phyloP scores from a whole-genome alignment of 2,888 invertebrate species.

The Noctuana brunneofusca region DNA sequence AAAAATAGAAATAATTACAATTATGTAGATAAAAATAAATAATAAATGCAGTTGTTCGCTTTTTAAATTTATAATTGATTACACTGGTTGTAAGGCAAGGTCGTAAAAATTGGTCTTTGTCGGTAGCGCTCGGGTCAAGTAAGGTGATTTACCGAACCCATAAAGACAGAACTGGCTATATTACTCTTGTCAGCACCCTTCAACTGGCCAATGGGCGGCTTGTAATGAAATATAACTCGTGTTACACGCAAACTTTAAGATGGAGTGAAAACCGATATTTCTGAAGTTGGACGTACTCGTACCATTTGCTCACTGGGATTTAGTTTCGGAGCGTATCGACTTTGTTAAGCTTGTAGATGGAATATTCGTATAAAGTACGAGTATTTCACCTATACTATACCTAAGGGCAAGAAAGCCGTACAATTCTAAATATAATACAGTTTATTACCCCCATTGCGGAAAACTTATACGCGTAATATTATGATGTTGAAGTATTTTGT shows the following conservation, averaged over 20 bases:
- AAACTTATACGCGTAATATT: not conserved
- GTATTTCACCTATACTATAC: not conserved
- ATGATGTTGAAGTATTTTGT: not conserved
- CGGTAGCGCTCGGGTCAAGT: constrained; percentile 73
- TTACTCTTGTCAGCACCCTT: constrained; percentile 70
- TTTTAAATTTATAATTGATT: not conserved
- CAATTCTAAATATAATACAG: not conserved
- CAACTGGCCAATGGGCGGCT: constrained; percentile 46
- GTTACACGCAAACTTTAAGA: constrained; percentile 44
- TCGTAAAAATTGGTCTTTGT: constrained; percentile 67
- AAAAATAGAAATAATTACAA: too few species aligned
- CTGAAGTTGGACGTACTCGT: constrained; percentile 6
- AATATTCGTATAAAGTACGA: not conserved
- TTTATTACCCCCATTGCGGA: not conserved
- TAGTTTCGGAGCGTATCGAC: not conserved
- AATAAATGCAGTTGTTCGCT: constrained; percentile 2
- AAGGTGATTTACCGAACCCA: constrained; percentile 73
- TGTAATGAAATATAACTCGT: constrained; percentile 59
- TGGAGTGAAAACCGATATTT: constrained; percentile 41
- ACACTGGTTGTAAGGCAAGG: not conserved
- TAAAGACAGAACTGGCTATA: constrained; percentile 72
- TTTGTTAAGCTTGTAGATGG: not conserved
- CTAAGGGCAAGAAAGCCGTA: not conserved
- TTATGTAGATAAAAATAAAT: too few species aligned
- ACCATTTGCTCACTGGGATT: not conserved